Evolutionary conservation across 2,888 invertebrate genomes (phyloP).

Genomic region (Dilophus febrilis): DNA sequence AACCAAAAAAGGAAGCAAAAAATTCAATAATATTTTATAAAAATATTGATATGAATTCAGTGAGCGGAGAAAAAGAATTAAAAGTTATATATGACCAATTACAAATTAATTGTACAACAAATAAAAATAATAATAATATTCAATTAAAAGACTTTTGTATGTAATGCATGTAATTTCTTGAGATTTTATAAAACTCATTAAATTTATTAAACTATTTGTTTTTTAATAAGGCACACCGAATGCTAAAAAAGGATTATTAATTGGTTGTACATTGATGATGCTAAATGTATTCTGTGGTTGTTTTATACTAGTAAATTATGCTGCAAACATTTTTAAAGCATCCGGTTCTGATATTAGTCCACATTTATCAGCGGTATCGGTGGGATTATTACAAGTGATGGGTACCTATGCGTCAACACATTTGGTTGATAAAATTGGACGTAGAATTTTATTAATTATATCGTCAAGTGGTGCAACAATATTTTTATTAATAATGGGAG

Average conservation of each 20-base stretch:
- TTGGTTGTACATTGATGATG: conserved; percentile 17
- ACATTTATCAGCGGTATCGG: not conserved
- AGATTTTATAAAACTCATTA: not conserved
- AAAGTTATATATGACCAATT: too few species aligned
- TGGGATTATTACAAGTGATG: not conserved
- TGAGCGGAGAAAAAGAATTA: not conserved
- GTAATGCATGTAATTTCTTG: not conserved
- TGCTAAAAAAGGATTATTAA: conserved; percentile 19
- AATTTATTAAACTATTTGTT: not conserved
- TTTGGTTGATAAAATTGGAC: conserved; percentile 3
- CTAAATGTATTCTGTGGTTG: conserved; percentile 21
- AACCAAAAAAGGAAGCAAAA: not conserved
- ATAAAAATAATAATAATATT: not conserved
- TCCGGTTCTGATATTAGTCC: conserved; percentile 7
- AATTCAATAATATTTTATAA: not conserved
- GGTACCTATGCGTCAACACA: not conserved
- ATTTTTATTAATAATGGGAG: conserved; percentile 18
- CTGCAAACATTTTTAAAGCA: conserved; percentile 14
- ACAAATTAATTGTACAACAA: too few species aligned
- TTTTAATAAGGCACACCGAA: conserved; percentile 8
- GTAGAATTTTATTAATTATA: conserved; percentile 20
- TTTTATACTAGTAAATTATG: conserved; percentile 20
- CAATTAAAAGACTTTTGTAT: not conserved
- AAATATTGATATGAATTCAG: not conserved
- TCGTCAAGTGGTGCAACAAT: conserved; percentile 20